Conservation (phyloP, 37 sponge, comb jelly and placozoan genomes). For the Beroe ovata region DNA sequence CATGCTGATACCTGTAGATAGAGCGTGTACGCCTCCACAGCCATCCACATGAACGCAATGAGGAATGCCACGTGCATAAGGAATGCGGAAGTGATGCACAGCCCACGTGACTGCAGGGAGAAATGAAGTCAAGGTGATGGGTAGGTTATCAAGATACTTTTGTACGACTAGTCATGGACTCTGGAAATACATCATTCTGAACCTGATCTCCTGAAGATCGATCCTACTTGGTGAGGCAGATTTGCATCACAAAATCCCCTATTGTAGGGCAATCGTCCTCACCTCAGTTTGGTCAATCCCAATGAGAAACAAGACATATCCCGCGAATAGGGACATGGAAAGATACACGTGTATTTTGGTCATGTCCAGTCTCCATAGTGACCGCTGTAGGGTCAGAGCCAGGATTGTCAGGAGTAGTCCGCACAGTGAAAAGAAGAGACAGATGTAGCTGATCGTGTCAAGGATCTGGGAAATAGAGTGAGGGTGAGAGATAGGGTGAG, state of each 20-base stretch:
- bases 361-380: slow-evolving; percentile 67
- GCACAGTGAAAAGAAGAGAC: slow-evolving; percentile 49
- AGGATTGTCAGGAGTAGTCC: slow-evolving; percentile 37
- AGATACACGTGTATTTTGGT: slow-evolving; percentile 52
- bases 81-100: slow-evolving; percentile 26
- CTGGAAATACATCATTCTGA: no score
- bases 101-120: not conserved
- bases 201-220: no score
- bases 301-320: slow-evolving; percentile 28
- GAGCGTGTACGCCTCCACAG: slow-evolving; percentile 56
- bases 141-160: no score
- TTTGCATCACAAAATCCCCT: no score
- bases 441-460: slow-evolving; percentile 31
- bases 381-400: slow-evolving; percentile 46
- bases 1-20: slow-evolving; percentile 63
- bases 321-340: slow-evolving; percentile 51
- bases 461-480: not conserved
- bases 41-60: slow-evolving; percentile 47
- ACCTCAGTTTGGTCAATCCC: slow-evolving; percentile 63
- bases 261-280: no score
- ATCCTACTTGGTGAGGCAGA: no score
- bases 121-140: not conserved
- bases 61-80: slow-evolving; percentile 40
- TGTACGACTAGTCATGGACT: no score
- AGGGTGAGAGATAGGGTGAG: not conserved